Evolutionary conservation across 1,140 invertebrate species (phyloP).

Genomic region (Leptonema lineaticorne): DNA sequence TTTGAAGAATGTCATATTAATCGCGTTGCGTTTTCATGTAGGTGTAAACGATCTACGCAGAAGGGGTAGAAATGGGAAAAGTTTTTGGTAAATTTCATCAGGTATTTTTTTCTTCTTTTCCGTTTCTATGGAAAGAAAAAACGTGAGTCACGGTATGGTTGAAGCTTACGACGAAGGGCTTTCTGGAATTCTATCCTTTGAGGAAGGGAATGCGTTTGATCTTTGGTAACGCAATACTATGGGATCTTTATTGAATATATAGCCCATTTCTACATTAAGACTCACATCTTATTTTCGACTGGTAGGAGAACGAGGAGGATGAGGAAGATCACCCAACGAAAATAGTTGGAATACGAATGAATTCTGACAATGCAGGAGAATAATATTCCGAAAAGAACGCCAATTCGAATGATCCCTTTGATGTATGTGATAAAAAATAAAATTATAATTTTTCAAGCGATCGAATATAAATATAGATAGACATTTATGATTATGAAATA

Average conservation of each 20-base stretch:
- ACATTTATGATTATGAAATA: neutral
- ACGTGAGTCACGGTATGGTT: conserved; percentile 24
- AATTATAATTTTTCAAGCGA: neutral
- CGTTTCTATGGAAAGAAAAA: conserved; percentile 11
- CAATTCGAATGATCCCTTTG: too few relatives aligned
- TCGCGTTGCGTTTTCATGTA: conserved; percentile 5
- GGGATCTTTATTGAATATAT: conserved; percentile 23
- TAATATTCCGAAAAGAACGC: too few relatives aligned
- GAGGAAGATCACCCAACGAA: too few relatives aligned
- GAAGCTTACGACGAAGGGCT: conserved; percentile 15
- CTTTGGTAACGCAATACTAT: conserved; percentile 33
- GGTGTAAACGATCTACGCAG: neutral
- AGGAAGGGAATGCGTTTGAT: conserved; percentile 39
- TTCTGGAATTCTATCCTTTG: conserved; percentile 37
- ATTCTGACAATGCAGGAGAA: conserved; percentile 3
- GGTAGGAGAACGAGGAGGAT: neutral
- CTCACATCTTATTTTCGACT: conserved; percentile 1
- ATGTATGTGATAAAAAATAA: too few relatives aligned
- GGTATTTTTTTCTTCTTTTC: conserved; percentile 26
- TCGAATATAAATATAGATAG: too few relatives aligned
- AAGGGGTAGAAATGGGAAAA: neutral
- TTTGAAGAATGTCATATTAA: conserved; percentile 35
- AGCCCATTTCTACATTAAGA: conserved; percentile 7
- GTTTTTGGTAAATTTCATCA: conserved; percentile 33
- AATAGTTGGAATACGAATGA: conserved; percentile 8